Base-by-base conservation (phyloP, 2,797 vertebrate species). In the Paguma larvata region DNA sequence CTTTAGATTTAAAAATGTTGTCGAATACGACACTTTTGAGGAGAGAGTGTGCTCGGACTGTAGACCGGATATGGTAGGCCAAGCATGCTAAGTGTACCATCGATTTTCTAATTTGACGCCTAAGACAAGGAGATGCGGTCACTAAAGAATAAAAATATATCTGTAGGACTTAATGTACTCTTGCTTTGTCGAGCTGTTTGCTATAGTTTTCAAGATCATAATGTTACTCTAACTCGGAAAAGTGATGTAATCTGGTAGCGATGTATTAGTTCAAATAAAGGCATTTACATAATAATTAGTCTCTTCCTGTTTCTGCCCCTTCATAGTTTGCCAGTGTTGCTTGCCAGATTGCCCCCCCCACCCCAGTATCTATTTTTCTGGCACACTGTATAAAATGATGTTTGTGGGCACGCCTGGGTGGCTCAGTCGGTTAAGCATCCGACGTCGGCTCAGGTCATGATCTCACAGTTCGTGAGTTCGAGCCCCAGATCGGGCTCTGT, bases 181-280 rank as follows among this genome's bases (percentile, higher is more conserved):
- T 98, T 98, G 98, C 99, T 99, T 98, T 98, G 98, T 98, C 98
- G 98, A 98, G 98, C 98, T 98, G 93, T 98, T 98, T 98, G 98
- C 98, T 98, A 82, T 98, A 98, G 89, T 98, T 98, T 98, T 98
- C 87, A 98, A 98, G 98, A 98, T 98, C 98, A 96, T 98, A 97
- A 96, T 99, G 98, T 98, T 99, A 98, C 97, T 98, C 98, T 98
- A 98, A 98, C 98, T 99, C 98, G 98, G 98, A 97, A 95, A 98
- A 98, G 95, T 98, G 94, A 98, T 99, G 98, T 99, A 98, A 98
- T 98, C 98, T 97, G 98, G 98, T 98, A 98, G 98, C 97, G 98
- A 98, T 98, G 90, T 98, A 98, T 97, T 98, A 98, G 96, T 98
- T 98, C 97, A 98, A 99, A 99, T 99, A 99, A 99, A 98, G 91